Base-by-base conservation (phyloP, 2,113 vertebrate species). In the Lates calcarifer region DNA sequence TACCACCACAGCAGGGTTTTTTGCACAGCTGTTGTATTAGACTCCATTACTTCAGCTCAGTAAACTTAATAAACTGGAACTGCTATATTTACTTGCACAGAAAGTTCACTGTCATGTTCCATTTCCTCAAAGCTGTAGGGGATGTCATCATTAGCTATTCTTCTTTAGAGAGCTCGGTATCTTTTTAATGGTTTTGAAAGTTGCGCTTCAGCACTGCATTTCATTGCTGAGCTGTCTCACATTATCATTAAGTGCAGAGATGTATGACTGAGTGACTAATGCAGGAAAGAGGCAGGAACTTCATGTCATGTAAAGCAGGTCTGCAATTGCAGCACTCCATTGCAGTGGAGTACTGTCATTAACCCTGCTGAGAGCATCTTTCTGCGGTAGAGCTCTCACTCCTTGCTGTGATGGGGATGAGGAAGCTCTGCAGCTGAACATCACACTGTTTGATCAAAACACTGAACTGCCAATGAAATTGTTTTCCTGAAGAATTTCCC, bases 251-350 rank as follows among this genome's bases (percentile, higher is more conserved):
- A 68, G 69, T 75, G 67, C 31, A 26, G 37, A 26, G 4, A 3
- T 31, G 28, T 5, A 8, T 22, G 3, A 29, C 39, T 72, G 17
- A 5, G 29, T 55, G 31, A 53, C 69, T 77, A 80, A 87, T 81
- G 55, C n/a, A 60, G 13, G 28, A 15, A 22, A 33, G 39, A 49
- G 14, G 7, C 22, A 18, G 22, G 11, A 63, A 65, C 20, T 62
- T 2, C 3, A 41, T 45, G 11, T 85, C 35, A 56, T 78, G 61
- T 71, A 91, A 95, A 97, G 98, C 98, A 99, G 98, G 97, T 92
- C 95, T 94, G 98, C 98, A 99, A 99, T 98, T 99, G 84, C 98
- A 96, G 96, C 87, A 89, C 96, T 96, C 92, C 84, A 29, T 95
- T 75, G 61, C 83, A 66, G 93, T 98, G 92, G 81, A 95, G 95